Conservation (phyloP, 2,113 vertebrate genomes). For the Cephalopholis sonnerati region DNA sequence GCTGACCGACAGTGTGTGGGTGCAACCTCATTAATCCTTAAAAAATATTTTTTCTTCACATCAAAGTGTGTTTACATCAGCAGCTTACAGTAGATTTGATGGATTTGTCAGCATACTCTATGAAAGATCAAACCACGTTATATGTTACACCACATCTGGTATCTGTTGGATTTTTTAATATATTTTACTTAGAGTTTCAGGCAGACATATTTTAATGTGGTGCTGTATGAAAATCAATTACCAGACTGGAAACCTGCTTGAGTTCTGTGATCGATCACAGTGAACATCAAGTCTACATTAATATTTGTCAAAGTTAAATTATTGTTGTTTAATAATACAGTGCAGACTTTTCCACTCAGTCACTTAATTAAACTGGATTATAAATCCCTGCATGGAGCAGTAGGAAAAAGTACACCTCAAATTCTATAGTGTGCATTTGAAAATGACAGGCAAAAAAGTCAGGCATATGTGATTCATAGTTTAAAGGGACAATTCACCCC, state of each 20-base stretch:
- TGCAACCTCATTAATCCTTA: constrained; percentile 15
- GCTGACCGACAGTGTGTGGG: constrained; percentile 19
- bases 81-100: not conserved
- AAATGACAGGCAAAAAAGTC: not conserved
- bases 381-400: not conserved
- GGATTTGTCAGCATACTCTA: not conserved
- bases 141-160: not conserved
- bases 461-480: not conserved
- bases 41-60: not conserved
- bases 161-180: not conserved
- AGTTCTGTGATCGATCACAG: constrained; percentile 13
- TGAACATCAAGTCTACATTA: not conserved
- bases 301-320: constrained; percentile 3
- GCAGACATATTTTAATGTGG: not conserved
- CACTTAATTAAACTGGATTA: not conserved
- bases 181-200: not conserved
- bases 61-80: constrained; percentile 16
- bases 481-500: not conserved
- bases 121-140: not conserved
- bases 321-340: not conserved
- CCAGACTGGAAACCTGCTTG: not conserved
- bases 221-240: not conserved
- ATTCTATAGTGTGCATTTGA: not conserved
- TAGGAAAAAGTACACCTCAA: not conserved
- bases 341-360: not conserved